A percentile compares a stretch with the other conserved stretches of the same genome.
Conservation (phyloP, 2,113 vertebrate species). For the Sylvietta virens region DNA sequence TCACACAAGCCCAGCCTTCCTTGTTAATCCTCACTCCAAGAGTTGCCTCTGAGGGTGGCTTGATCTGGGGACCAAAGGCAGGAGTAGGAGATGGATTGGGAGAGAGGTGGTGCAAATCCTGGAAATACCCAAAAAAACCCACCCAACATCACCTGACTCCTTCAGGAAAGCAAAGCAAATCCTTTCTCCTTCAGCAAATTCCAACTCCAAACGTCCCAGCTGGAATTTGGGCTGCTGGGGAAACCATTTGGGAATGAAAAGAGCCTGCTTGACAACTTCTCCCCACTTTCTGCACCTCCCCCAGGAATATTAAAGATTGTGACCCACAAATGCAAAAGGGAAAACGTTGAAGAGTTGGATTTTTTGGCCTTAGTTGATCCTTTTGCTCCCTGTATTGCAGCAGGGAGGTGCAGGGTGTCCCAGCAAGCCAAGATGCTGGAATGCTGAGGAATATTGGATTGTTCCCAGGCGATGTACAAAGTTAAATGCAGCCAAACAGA, state of each 20-base stretch:
- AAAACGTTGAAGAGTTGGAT: background rate
- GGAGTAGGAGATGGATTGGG: background rate
- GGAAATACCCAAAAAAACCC: background rate
- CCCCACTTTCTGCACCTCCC: background rate
- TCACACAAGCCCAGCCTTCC: background rate
- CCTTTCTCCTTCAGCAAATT: background rate
- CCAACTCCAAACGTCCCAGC: background rate
- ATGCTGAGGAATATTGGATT: background rate
- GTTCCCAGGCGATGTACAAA: slow-evolving; percentile 21
- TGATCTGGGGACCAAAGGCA: background rate
- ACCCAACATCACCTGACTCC: fast-evolving
- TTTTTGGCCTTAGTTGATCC: background rate
- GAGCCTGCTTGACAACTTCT: background rate
- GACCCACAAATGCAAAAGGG: background rate
- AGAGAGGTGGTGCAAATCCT: background rate
- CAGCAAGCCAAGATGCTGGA: background rate
- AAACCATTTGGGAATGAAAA: background rate
- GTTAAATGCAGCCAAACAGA: slow-evolving; percentile 56
- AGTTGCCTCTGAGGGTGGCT: background rate
- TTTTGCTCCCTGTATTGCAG: background rate
- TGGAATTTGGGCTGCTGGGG: background rate
- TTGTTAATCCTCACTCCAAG: background rate
- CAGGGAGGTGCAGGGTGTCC: background rate
- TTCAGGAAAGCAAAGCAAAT: background rate
- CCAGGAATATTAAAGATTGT: background rate